These are phyloP conservation scores for Lysandra bellargus DNA, from an alignment of 2,888 invertebrate genomes.

Conservation along the genomic window DNA sequence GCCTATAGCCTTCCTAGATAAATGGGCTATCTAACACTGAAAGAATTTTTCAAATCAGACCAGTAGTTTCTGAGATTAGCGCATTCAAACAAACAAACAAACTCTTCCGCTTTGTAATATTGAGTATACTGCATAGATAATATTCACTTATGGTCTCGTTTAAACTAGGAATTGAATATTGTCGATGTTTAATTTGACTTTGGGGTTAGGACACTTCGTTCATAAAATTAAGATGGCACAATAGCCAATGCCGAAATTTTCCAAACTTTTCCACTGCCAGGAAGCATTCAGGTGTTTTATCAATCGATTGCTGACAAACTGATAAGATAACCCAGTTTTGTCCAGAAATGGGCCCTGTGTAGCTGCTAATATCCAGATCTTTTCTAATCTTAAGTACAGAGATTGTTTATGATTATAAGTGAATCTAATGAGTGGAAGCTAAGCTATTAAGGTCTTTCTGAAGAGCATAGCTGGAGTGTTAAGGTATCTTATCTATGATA, in stretches of 20 bases:
- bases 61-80: too few species aligned
- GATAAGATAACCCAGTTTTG: conserved; percentile 15
- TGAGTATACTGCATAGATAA: too few species aligned
- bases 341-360: not conserved
- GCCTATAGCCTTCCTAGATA: too few species aligned
- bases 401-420: not conserved
- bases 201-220: too few species aligned
- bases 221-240: not conserved
- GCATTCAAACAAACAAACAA: too few species aligned
- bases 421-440: not conserved
- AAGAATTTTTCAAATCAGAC: too few species aligned
- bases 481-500: not conserved
- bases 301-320: not conserved
- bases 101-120: too few species aligned
- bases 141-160: too few species aligned
- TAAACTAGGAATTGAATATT: too few species aligned
- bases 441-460: not conserved
- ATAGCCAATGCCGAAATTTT: not conserved
- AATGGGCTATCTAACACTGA: too few species aligned
- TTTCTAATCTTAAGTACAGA: not conserved
- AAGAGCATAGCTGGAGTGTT: not conserved
- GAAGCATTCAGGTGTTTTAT: not conserved
- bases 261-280: not conserved
- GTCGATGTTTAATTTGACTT: too few species aligned
- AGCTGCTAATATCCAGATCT: not conserved